phyloP scores from a whole-genome alignment of 2,888 invertebrate genomes.

The Arge pagana region DNA sequence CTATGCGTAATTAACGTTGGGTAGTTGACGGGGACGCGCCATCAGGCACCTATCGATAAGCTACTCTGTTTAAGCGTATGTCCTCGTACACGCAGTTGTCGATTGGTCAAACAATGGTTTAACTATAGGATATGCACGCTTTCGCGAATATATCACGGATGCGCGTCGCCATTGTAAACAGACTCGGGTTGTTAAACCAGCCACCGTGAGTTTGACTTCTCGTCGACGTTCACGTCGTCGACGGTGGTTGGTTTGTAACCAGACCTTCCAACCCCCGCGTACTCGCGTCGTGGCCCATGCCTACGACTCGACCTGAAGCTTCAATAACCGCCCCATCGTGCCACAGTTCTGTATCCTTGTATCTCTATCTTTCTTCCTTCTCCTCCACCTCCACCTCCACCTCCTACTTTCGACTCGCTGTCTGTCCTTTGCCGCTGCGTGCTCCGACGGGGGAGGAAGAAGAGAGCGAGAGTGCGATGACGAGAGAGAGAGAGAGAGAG shows the following conservation, averaged over 20 bases:
- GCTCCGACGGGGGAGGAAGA: slow-evolving; percentile 31
- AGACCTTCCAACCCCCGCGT: no score
- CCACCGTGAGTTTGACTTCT: no score
- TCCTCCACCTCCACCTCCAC: not conserved
- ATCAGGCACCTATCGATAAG: not conserved
- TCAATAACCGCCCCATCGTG: no score
- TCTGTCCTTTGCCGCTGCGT: slow-evolving; percentile 8
- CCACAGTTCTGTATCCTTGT: no score
- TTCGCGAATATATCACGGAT: slow-evolving; percentile 13
- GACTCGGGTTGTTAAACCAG: slow-evolving; percentile 47
- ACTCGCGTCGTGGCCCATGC: no score
- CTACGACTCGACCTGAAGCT: no score
- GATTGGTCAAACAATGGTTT: no score
- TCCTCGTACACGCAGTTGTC: slow-evolving; percentile 5
- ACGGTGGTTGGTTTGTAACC: no score
- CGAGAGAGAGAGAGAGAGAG: slow-evolving; percentile 23
- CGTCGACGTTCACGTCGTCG: no score
- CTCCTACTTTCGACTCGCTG: not conserved
- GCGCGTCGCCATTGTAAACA: slow-evolving; percentile 51
- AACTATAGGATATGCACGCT: not conserved
- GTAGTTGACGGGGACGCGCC: not conserved
- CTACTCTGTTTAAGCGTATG: slow-evolving; percentile 7
- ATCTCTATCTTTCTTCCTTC: no score
- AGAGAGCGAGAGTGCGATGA: slow-evolving; percentile 27
- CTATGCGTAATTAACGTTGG: slow-evolving; percentile 1